phyloP scores from a whole-genome alignment of 2,888 invertebrate species.

The Noctuana brunneofusca region DNA sequence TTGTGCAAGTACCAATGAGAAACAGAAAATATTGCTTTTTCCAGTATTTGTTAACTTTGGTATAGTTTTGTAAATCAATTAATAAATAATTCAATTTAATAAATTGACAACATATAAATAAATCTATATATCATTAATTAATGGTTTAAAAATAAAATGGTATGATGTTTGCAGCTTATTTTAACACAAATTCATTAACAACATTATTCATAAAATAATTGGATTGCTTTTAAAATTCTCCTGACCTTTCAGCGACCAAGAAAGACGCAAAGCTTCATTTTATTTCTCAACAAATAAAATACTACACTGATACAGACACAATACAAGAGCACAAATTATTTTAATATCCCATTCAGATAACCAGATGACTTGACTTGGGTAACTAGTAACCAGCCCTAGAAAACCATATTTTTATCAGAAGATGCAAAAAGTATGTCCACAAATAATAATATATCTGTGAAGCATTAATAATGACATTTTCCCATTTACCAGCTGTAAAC shows the following conservation, averaged over 20 bases:
- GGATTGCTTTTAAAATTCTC: not conserved
- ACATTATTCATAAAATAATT: not conserved
- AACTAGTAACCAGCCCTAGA: too few species aligned
- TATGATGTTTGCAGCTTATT: too few species aligned
- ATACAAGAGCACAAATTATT: not conserved
- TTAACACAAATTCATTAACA: not conserved
- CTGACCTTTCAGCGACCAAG: not conserved
- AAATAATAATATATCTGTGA: too few species aligned
- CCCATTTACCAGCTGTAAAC: conserved; percentile 1
- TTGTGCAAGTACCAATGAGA: too few species aligned
- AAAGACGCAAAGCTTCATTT: not conserved
- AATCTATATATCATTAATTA: not conserved
- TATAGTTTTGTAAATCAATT: not conserved
- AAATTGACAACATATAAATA: not conserved
- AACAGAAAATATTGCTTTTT: not conserved
- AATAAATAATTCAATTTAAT: not conserved
- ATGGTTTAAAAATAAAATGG: not conserved
- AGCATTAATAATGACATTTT: not conserved
- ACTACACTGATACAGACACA: not conserved
- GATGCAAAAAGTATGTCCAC: not conserved
- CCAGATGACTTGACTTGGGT: too few species aligned
- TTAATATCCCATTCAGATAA: too few species aligned
- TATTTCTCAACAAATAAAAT: not conserved
- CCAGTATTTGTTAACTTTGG: not conserved
- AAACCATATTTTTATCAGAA: not conserved